A percentile compares a stretch with the other conserved stretches of the same genome.
Conservation (phyloP, 2,113 vertebrate species). For the Prolemur simus region DNA sequence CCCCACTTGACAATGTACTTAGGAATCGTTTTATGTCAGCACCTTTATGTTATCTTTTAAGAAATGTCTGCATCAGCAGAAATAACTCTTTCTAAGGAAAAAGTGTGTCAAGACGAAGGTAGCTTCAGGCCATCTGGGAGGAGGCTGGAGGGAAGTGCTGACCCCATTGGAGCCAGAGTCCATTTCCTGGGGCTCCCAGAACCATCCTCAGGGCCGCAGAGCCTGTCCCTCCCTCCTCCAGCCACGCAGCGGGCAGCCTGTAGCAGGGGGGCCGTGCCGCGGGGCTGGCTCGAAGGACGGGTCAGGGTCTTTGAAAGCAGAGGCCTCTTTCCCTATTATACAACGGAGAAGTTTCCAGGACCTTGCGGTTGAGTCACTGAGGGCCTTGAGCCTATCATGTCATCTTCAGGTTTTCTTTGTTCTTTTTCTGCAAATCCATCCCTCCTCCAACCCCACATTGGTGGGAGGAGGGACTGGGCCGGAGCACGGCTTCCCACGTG, state of each 20-base stretch:
- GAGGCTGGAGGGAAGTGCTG: background rate
- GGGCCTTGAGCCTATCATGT: background rate
- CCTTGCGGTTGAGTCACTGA: background rate
- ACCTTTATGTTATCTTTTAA: background rate
- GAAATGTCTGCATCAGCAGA: background rate
- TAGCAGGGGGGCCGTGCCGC: rapidly evolving
- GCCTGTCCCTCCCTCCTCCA: background rate
- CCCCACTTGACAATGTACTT: background rate
- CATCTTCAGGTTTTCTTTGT: background rate
- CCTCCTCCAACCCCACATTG: rapidly evolving
- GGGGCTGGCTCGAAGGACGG: rapidly evolving
- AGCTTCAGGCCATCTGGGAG: background rate
- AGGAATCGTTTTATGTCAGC: background rate
- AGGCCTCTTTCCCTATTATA: rapidly evolving
- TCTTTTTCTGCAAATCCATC: rapidly evolving
- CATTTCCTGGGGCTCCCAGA: background rate
- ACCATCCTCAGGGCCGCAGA: background rate
- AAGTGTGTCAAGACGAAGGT: rapidly evolving
- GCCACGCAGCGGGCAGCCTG: rapidly evolving
- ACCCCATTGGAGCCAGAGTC: background rate
- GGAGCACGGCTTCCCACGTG: rapidly evolving
- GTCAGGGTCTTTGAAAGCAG: rapidly evolving
- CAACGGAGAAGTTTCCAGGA: background rate
- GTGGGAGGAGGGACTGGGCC: background rate
- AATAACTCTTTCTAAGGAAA: background rate